Evolutionary conservation across 2,113 vertebrate genomes (phyloP), one percentile per base, ranked within the genome.

Genomic region (Festucalex cinctus): DNA sequence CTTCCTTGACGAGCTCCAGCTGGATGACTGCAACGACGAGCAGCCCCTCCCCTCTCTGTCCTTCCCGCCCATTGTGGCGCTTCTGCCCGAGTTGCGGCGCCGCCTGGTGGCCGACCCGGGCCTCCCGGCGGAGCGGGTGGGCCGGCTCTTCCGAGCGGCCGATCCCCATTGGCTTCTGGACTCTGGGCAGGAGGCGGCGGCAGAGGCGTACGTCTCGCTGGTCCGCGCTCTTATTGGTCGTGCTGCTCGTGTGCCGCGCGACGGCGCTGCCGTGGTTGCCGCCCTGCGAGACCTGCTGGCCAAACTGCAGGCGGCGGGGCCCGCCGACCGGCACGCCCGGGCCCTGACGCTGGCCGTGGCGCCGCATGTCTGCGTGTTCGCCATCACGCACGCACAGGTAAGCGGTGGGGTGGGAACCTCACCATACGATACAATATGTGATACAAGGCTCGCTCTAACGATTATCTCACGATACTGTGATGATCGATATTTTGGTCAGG

Each of bases 331-430:
- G 53, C 14, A 26, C 16, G 69, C 22, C 36, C n/a, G 28, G 0
- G 26, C 19, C 1, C 43, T 86, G 37, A 70, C 85, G 16, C 58
- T 56, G 2, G 9, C 61, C 9, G 39, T 86, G 22, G 83, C 80
- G 26, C 83, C 88, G 0, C 61, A 76, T 9, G 48, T 77, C 5
- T 86, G 73, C 1, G 75, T 86, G 75, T 86, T 86, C 0, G 65
- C 80, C 0, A 75, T 85, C 73, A 88, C 83, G 20, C 88, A 89
- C 35, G 73, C 85, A 1, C 86, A 88, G 87, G 87, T 85, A 37
- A 81, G 51, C n/a, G n/a, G n/a, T n/a, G n/a, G n/a, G n/a, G n/a
- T n/a, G n/a, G n/a, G n/a, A n/a, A n/a, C n/a, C n/a, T n/a, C n/a
- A n/a, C n/a, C n/a, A n/a, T n/a, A n/a, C n/a, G n/a, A n/a, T n/a